A percentile compares a stretch with the other conserved stretches of the same genome.
Conservation (phyloP, 2,113 vertebrate species). For the Psephotus haematonotus region DNA sequence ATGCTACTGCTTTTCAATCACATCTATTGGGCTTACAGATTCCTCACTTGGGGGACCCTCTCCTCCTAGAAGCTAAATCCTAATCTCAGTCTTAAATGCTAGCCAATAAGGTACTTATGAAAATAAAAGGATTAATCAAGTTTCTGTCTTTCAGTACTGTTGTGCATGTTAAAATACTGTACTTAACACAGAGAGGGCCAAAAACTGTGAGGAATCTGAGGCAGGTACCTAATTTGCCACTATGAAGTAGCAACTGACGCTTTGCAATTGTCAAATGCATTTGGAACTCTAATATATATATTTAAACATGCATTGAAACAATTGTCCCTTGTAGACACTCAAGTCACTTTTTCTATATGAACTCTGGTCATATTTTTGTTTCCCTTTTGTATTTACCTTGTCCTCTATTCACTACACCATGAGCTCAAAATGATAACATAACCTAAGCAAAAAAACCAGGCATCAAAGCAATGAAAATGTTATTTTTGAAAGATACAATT, state of each 20-base stretch:
- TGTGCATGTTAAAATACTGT: not conserved
- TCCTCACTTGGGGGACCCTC: not conserved
- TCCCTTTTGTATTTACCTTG: not conserved
- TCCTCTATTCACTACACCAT: not conserved
- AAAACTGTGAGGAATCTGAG: not conserved
- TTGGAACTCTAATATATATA: fast-evolving
- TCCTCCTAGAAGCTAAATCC: not conserved
- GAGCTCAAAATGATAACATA: not conserved
- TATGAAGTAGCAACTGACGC: not conserved
- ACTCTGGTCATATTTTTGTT: not conserved
- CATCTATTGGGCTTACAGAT: not conserved
- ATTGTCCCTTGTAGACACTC: not conserved
- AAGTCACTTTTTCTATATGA: not conserved
- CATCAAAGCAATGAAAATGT: not conserved
- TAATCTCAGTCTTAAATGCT: not conserved
- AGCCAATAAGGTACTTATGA: not conserved
- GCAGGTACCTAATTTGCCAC: not conserved
- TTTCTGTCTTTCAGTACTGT: not conserved
- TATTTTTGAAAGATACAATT: not conserved
- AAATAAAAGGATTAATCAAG: not conserved
- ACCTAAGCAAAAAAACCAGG: not conserved
- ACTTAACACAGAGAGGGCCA: not conserved
- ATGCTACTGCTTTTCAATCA: not conserved
- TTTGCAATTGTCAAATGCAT: not conserved
- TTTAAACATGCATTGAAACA: not conserved